Evolutionary conservation across 1,140 invertebrate genomes (phyloP), one percentile per base, ranked within the genome.

Genomic region (Drosophila ananassae): DNA sequence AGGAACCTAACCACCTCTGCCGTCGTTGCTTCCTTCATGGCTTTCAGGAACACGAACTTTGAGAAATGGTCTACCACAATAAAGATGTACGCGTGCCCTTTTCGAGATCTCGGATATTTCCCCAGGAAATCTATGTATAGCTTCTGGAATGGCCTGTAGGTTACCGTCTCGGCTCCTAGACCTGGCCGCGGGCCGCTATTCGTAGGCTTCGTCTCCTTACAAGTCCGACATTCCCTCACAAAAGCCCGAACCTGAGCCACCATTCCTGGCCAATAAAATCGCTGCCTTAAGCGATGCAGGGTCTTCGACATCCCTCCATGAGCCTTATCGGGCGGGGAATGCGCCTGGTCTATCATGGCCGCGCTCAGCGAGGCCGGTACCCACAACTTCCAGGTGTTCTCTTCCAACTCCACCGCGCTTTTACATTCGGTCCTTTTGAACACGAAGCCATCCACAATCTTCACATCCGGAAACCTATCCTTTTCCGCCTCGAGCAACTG

Each of bases 11-110:
- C 17, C 17, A 17, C 17, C 17, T 17, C 17, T 4, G 17, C 17
- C 17, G 17, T 17, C 17, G 17, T 17, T 17, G 17, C 17, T 17
- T 17, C 17, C 17, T 17, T 17, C 17, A 17, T 17, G 17, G 17
- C 17, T 17, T 17, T 17, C 17, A 17, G 17, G 17, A 17, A 17
- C 17, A 17, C 17, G 17, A 17, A 17, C 17, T 17, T 17, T 0
- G 17, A 17, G 17, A 17, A 17, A 17, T 17, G 17, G 17, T 17
- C 17, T 17, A 17, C 17, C 17, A 17, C 17, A 17, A 17, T 17
- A 17, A 17, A 68, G 5, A 68, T 61, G 2, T 41, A 68, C 0
- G 57, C 48, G 3, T 68, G 47, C 0, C 30, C 39, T 5, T 46
- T 21, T 0, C n/a, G 61, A 0, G 28, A 61, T 0, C 57, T 9